Conservation (phyloP, 1,140 invertebrate genomes). For the Penaeus chinensis region DNA sequence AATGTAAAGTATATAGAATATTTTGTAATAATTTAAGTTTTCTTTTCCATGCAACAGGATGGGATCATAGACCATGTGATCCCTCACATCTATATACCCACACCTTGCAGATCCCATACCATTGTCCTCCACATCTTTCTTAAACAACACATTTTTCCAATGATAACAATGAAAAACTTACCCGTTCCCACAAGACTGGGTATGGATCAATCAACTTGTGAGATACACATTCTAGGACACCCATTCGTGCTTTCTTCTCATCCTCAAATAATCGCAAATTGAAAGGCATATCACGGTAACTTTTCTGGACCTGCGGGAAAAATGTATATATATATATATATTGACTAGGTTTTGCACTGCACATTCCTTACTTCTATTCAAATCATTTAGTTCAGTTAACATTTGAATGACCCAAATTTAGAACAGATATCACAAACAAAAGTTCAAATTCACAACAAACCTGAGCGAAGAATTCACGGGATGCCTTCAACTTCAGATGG, state of each 20-base stretch:
- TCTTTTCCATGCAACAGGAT: not conserved
- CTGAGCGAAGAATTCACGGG: slow-evolving; percentile 94
- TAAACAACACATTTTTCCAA: not conserved
- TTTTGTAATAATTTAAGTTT: not conserved
- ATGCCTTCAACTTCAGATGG: slow-evolving; percentile 96
- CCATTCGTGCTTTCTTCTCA: slow-evolving; percentile 97
- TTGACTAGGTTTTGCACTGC: not conserved
- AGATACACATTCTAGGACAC: slow-evolving; percentile 97
- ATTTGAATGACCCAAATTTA: not conserved
- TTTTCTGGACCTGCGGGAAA: slow-evolving; percentile 78
- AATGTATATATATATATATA: not conserved
- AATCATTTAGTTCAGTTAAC: not conserved
- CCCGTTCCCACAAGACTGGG: slow-evolving; percentile 82
- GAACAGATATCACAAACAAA: not conserved
- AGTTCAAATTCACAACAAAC: slow-evolving; percentile 64
- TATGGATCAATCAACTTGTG: slow-evolving; percentile 98
- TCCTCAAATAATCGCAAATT: slow-evolving; percentile 85
- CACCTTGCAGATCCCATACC: too few species aligned
- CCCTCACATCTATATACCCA: not conserved
- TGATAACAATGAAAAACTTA: slow-evolving; percentile 66
- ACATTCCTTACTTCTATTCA: too few species aligned
- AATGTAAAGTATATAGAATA: not conserved
- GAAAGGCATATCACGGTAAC: slow-evolving; percentile 91
- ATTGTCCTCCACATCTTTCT: too few species aligned
- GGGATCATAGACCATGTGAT: not conserved